Percentiles rank a stretch among this genome's conserved stretches.
phyloP scores from a whole-genome alignment of 2,797 vertebrate species.

The Sebastes matsubarae region DNA sequence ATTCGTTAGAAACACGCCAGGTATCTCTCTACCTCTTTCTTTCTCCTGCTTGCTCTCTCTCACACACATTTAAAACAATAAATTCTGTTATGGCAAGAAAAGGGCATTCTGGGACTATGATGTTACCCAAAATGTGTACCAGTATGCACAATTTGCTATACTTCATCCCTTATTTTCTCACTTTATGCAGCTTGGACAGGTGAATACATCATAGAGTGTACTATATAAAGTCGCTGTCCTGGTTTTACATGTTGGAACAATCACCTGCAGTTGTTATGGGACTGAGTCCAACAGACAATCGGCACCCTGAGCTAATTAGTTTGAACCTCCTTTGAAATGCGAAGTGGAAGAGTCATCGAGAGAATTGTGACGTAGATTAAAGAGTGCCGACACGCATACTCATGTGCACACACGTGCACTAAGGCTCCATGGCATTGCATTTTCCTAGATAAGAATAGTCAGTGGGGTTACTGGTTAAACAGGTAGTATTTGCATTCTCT shows the following conservation, averaged over 20 bases:
- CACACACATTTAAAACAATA: not conserved
- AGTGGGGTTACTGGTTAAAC: slow-evolving; percentile 62
- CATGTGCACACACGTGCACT: not conserved
- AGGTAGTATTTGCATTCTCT: slow-evolving; percentile 75
- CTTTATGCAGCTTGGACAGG: not conserved
- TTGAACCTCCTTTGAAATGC: slow-evolving; percentile 64
- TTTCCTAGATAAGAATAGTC: slow-evolving; percentile 62
- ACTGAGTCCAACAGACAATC: slow-evolving; percentile 46
- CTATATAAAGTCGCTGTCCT: slow-evolving; percentile 12
- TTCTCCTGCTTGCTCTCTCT: not conserved
- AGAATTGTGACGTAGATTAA: slow-evolving; percentile 57
- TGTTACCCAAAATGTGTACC: slow-evolving; percentile 4
- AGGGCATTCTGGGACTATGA: not conserved
- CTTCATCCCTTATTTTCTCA: not conserved
- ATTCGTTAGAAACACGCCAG: not conserved
- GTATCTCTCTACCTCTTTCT: not conserved
- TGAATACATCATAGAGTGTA: not conserved
- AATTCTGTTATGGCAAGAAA: not conserved
- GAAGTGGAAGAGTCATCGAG: slow-evolving; percentile 48
- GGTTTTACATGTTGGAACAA: slow-evolving; percentile 12
- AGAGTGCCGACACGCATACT: slow-evolving; percentile 1
- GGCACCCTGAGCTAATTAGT: slow-evolving; percentile 66
- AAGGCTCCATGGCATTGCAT: slow-evolving; percentile 32
- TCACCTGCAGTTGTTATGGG: slow-evolving; percentile 43
- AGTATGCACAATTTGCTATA: not conserved